These are phyloP conservation scores for Chrysotoxum bicinctum DNA, from an alignment of 2,888 invertebrate species.

Conservation along the genomic window DNA sequence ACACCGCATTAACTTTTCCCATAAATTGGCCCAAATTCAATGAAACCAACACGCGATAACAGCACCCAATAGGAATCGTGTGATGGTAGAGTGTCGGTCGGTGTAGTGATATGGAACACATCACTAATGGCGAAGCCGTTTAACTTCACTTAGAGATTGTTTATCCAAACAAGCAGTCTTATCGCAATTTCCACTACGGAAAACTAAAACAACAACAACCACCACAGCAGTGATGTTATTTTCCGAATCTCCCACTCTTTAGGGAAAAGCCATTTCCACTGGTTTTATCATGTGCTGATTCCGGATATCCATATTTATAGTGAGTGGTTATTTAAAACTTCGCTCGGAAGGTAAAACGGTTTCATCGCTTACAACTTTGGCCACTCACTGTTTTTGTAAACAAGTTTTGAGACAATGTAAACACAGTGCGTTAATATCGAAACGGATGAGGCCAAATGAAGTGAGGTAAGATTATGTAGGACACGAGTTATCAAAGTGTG, in stretches of 20 bases:
- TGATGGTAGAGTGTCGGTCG: neutral
- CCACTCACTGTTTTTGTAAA: conserved; percentile 8
- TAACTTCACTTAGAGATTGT: conserved; percentile 36
- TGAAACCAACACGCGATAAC: conserved; percentile 62
- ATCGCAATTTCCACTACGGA: conserved; percentile 37
- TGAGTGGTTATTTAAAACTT: conserved; percentile 1
- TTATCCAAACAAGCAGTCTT: conserved; percentile 40
- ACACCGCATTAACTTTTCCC: conserved; percentile 25
- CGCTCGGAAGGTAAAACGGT: neutral
- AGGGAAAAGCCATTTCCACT: neutral
- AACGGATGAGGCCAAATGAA: neutral
- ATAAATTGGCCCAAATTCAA: conserved; percentile 66
- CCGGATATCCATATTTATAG: neutral
- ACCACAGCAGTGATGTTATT: conserved; percentile 1
- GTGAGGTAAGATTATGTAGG: neutral
- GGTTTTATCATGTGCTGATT: conserved; percentile 1
- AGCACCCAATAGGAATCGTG: conserved; percentile 29
- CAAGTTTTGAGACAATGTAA: conserved; percentile 1
- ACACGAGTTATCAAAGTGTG: neutral
- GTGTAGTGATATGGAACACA: conserved; percentile 23
- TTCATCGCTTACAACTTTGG: neutral
- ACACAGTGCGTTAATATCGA: conserved; percentile 19
- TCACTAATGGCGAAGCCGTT: conserved; percentile 47
- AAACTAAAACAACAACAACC: neutral
- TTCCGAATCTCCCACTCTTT: neutral